Evolutionary conservation across 2,888 invertebrate species (phyloP), one percentile per base, ranked within the genome.

Genomic region (Ectemnius lituratus): DNA sequence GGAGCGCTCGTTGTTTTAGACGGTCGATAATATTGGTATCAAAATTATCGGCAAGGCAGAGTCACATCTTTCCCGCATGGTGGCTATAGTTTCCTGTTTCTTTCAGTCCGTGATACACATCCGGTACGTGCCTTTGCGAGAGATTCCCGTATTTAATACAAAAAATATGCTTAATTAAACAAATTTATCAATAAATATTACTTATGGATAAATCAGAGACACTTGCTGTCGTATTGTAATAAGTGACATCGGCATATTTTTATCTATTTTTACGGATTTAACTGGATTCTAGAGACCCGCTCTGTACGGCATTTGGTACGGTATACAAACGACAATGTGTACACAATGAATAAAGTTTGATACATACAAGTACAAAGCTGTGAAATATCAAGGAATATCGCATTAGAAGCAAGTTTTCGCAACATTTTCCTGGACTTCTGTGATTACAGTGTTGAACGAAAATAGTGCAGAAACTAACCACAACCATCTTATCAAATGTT

Each of bases 61-160:
- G 11, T 67, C 11, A 45, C 13, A 20, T 6, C 5, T 47, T 49
- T 58, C 16, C 64, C 78, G 62, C 46, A 49, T 66, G 79, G 46
- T 73, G 79, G 73, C 64, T 58, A 61, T 62, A 58, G 65, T 70
- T 84, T 88, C 84, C 84, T 85, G 83, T 80, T 85, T 86, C 88
- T 88, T 88, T 88, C 81, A 82, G 82, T 81, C 75, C 81, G 79
- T 67, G 84, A 71, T 84, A 83, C 62, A 85, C 80, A 80, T 87
- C 84, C 81, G 87, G 88, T 88, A 86, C 69, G 87, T 84, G 80
- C 64, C 47, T 20, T 4, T 20, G 61, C 75, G 65, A 67, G n/a
- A 62, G 62, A 64, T 52, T 79, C 70, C 56, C 60, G 14, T 75
- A 80, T 82, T 85, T 83, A 82, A 81, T 73, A 66, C 64, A 76